Percentiles rank a stretch among this genome's conserved stretches.
Conservation (phyloP, 2,113 vertebrate genomes). For the Crotophaga sulcirostris region DNA sequence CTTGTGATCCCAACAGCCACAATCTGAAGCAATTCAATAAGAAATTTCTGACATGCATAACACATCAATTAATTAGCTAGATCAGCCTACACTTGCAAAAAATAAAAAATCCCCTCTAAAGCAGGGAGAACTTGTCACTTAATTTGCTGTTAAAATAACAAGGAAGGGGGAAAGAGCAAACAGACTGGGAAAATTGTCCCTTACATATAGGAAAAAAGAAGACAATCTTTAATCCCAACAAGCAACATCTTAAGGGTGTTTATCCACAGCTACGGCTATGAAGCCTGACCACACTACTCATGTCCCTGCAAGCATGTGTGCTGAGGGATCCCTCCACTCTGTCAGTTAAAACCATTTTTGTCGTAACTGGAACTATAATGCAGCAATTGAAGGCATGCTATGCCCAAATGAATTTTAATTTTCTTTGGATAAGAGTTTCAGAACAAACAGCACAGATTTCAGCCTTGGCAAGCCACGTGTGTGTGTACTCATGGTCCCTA, state of each 20-base stretch:
- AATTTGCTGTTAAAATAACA: neutral
- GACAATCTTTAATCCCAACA: neutral
- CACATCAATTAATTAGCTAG: neutral
- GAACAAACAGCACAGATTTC: neutral
- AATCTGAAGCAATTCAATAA: neutral
- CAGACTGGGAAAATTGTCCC: neutral
- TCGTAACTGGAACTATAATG: neutral
- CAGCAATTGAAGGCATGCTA: neutral
- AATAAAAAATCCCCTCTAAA: neutral
- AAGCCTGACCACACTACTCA: neutral
- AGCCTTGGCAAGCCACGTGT: neutral
- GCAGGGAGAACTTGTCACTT: neutral
- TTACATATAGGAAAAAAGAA: neutral
- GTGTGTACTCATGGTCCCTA: neutral
- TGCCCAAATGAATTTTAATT: neutral
- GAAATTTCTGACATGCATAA: neutral
- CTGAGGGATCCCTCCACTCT: neutral
- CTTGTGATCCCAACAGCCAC: neutral
- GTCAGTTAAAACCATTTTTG: neutral
- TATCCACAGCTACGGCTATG: neutral
- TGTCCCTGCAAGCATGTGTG: accelerated
- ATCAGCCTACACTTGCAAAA: neutral
- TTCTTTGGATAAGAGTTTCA: neutral
- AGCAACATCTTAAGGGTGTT: neutral
- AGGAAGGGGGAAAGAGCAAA: neutral